A percentile compares a stretch with the other conserved stretches of the same genome.
Evolutionary conservation across 2,797 vertebrate species (phyloP).

Genomic region (Crypturellus tataupa): DNA sequence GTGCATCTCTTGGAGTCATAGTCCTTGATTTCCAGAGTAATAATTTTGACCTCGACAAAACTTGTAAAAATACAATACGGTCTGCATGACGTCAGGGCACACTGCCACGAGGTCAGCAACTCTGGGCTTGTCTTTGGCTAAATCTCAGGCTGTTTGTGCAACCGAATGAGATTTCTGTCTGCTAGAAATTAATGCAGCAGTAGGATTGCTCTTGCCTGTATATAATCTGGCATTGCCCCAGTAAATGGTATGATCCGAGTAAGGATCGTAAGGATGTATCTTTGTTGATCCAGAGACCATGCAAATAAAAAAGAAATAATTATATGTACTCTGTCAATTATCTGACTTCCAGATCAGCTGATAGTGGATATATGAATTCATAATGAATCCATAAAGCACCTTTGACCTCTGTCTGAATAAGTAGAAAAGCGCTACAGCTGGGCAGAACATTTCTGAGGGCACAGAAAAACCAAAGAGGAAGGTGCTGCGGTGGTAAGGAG

Average conservation of each 20-base stretch:
- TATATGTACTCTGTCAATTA: constrained; percentile 64
- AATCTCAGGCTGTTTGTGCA: background rate
- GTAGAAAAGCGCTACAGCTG: background rate
- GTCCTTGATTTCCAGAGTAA: background rate
- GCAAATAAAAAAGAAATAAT: constrained; percentile 66
- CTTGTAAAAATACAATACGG: fast-evolving
- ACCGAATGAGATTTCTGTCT: background rate
- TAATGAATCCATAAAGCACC: constrained; percentile 46
- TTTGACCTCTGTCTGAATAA: background rate
- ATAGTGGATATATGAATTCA: constrained; percentile 12
- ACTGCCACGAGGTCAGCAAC: background rate
- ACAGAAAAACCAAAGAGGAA: background rate
- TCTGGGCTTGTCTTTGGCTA: background rate
- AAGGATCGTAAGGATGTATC: constrained; percentile 34
- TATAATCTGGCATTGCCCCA: background rate
- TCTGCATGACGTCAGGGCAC: fast-evolving
- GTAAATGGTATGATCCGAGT: constrained; percentile 6
- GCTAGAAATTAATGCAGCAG: background rate
- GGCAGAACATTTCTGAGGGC: background rate
- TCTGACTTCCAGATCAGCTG: constrained; percentile 39
- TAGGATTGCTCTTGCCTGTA: background rate
- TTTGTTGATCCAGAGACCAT: constrained; percentile 67
- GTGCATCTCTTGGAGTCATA: background rate
- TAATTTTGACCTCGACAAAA: background rate
- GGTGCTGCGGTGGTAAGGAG: background rate